Evolutionary conservation across 2,888 invertebrate genomes (phyloP).

Genomic region (Hesperia comma): DNA sequence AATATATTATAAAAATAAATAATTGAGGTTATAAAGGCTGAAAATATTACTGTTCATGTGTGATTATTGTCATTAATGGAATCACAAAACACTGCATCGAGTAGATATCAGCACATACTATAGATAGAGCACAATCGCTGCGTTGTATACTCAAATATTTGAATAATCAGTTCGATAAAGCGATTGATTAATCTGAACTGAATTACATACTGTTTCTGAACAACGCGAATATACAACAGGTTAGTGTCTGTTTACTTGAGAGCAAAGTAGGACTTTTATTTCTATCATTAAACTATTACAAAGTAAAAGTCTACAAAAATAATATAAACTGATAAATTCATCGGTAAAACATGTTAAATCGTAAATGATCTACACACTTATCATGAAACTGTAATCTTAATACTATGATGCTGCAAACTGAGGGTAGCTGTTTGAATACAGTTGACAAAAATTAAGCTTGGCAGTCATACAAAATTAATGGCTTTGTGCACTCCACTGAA

Average conservation of each 20-base stretch:
- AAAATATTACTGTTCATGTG: conserved; percentile 5
- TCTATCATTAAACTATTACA: conserved; percentile 4
- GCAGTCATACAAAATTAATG: conserved; percentile 34
- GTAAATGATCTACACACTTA: conserved; percentile 72
- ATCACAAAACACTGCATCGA: neutral
- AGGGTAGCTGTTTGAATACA: conserved; percentile 39
- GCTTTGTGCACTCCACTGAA: conserved; percentile 17
- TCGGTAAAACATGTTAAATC: conserved; percentile 28
- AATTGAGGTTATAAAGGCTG: neutral
- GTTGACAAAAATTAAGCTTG: conserved; percentile 34
- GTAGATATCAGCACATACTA: neutral
- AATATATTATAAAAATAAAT: conserved; percentile 12
- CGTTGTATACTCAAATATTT: conserved; percentile 12
- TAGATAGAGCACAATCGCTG: neutral
- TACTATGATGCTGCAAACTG: conserved; percentile 53
- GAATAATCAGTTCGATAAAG: conserved; percentile 15
- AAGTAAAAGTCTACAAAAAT: conserved; percentile 33
- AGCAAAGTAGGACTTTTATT: neutral
- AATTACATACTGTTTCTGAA: conserved; percentile 13
- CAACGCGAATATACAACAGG: conserved; percentile 8
- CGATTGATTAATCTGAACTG: conserved; percentile 18
- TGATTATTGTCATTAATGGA: conserved; percentile 6
- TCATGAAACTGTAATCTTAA: conserved; percentile 80
- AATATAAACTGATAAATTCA: conserved; percentile 42
- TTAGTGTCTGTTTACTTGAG: neutral